A percentile compares a stretch with the other conserved stretches of the same genome.
These are phyloP conservation scores for Pachyrhynchus sulphureomaculatus DNA, from an alignment of 1,140 invertebrate genomes.

Conservation along the genomic window DNA sequence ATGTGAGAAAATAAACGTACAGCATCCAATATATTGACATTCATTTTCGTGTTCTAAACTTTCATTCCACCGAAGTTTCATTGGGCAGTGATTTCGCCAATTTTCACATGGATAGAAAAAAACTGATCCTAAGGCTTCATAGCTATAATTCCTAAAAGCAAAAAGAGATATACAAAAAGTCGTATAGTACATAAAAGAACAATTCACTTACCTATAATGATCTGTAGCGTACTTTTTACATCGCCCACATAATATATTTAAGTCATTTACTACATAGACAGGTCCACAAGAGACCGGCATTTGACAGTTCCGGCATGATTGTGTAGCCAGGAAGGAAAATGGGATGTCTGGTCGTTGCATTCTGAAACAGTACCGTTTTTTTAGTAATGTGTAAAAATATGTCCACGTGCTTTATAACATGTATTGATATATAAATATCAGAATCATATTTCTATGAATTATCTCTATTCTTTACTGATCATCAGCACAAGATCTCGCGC, in stretches of 20 bases:
- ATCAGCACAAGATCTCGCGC: too few species aligned
- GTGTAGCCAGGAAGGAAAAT: constrained; percentile 24
- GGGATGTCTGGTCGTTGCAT: constrained; percentile 29
- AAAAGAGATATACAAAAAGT: too few species aligned
- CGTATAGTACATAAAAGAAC: not conserved
- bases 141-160: constrained; percentile 39
- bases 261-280: constrained; percentile 36
- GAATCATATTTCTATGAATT: too few species aligned
- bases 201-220: constrained; percentile 22
- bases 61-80: constrained; percentile 41
- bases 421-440: too few species aligned
- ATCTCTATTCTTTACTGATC: too few species aligned
- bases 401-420: too few species aligned
- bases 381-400: too few species aligned
- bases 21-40: constrained; percentile 40
- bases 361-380: too few species aligned
- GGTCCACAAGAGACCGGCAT: constrained; percentile 42
- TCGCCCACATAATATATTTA: constrained; percentile 42
- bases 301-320: constrained; percentile 39
- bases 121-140: constrained; percentile 41
- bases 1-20: constrained; percentile 33
- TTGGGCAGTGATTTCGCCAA: constrained; percentile 42
- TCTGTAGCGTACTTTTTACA: constrained; percentile 14
- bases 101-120: constrained; percentile 46
- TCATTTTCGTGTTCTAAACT: constrained; percentile 39